Conservation (phyloP, 1,140 invertebrate genomes). For the Leptoteleia sp. region DNA sequence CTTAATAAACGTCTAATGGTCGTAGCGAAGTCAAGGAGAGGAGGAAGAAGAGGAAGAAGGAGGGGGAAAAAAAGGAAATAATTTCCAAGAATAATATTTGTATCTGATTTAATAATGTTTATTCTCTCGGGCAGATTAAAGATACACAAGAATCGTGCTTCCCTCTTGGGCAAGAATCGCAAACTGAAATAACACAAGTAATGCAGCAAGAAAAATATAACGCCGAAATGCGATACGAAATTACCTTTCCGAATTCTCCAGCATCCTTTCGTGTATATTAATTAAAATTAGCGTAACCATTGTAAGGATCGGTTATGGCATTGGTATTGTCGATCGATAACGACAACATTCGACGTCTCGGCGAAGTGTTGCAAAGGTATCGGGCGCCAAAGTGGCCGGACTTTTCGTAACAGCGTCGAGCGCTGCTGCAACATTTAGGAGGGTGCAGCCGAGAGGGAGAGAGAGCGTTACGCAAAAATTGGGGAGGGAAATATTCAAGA, state of each 20-base stretch:
- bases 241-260: no score
- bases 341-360: constrained; percentile 37
- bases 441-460: neutral
- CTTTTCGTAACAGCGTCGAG: constrained; percentile 17
- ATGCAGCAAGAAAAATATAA: constrained; percentile 61
- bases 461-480: constrained; percentile 15
- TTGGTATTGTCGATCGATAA: constrained; percentile 52
- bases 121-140: constrained; percentile 50
- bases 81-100: constrained; percentile 52
- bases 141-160: constrained; percentile 45
- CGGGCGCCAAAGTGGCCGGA: constrained; percentile 21
- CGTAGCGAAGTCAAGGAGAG: constrained; percentile 11
- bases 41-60: no score
- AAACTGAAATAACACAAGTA: constrained; percentile 64
- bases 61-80: no score
- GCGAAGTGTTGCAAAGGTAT: no score
- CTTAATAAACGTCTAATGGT: constrained; percentile 35
- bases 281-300: no score
- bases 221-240: constrained; percentile 22
- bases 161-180: constrained; percentile 45
- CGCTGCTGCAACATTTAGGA: constrained; percentile 31
- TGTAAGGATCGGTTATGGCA: no score
- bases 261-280: no score
- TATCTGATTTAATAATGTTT: constrained; percentile 59
- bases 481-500: constrained; percentile 40